phyloP scores from a whole-genome alignment of 2,797 vertebrate species.

The Spinus olivaceus region DNA sequence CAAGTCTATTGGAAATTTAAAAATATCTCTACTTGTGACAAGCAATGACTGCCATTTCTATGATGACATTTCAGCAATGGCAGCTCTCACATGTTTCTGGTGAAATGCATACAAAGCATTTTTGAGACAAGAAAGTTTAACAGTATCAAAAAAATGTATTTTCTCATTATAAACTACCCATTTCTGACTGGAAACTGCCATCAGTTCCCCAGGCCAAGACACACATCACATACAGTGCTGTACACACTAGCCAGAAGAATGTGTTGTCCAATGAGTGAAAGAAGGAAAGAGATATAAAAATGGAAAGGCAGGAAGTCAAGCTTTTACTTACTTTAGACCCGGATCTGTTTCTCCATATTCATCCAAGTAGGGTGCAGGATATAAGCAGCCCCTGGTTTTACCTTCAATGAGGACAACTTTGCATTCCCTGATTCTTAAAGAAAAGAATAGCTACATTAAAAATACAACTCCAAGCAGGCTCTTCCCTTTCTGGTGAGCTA shows the following conservation, averaged over 20 bases:
- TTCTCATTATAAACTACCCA: neutral
- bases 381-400: constrained; percentile 91
- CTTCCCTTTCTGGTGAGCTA: neutral
- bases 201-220: neutral
- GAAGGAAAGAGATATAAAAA: neutral
- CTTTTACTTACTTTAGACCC: constrained; percentile 84
- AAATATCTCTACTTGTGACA: neutral
- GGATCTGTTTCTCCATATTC: constrained; percentile 99
- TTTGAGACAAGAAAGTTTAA: neutral
- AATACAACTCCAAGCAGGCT: neutral
- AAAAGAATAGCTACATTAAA: constrained; percentile 10
- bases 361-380: constrained; percentile 94
- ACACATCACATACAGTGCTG: neutral
- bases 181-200: neutral
- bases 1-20: neutral
- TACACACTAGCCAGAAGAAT: neutral
- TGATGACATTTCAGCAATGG: neutral
- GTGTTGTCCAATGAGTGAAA: neutral
- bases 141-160: neutral
- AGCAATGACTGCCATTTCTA: neutral
- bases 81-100: neutral
- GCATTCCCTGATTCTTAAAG: constrained; percentile 91
- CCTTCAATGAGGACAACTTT: constrained; percentile 93
- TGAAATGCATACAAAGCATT: neutral
- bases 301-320: neutral